Evolutionary conservation across 2,797 vertebrate genomes (phyloP).

Genomic region (Chelonia mydas): DNA sequence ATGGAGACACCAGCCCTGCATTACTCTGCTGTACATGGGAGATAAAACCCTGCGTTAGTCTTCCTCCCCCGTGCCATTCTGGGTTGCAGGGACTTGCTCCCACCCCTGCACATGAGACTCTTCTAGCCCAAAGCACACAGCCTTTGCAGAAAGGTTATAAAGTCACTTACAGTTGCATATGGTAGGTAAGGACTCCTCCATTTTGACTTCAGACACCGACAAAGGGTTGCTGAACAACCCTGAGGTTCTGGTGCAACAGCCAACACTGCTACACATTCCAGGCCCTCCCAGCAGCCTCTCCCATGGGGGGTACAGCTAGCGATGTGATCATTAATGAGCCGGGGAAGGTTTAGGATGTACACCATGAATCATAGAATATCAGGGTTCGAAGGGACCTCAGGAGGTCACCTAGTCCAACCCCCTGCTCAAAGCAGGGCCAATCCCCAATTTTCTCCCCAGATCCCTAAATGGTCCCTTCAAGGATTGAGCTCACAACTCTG

Average conservation of each 20-base stretch:
- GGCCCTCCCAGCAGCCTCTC: background rate
- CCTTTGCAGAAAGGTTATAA: background rate
- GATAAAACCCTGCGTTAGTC: background rate
- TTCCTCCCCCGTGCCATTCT: background rate
- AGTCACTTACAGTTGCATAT: background rate
- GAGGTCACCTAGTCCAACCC: no score
- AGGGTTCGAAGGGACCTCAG: no score
- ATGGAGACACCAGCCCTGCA: background rate
- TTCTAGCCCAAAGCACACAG: background rate
- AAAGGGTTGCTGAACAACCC: background rate
- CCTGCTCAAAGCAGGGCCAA: no score
- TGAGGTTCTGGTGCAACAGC: fast-evolving
- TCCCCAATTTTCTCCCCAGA: no score
- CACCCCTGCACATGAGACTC: background rate
- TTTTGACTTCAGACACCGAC: no score
- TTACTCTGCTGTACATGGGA: fast-evolving
- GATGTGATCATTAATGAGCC: no score
- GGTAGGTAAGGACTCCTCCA: background rate
- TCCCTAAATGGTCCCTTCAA: no score
- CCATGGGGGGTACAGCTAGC: fast-evolving
- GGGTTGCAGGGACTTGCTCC: fast-evolving
- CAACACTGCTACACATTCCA: fast-evolving
- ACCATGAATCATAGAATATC: background rate
- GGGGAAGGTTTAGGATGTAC: background rate
- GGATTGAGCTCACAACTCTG: no score